Base-by-base conservation (phyloP, 2,888 invertebrate species). In the Pilophorus perplexus region DNA sequence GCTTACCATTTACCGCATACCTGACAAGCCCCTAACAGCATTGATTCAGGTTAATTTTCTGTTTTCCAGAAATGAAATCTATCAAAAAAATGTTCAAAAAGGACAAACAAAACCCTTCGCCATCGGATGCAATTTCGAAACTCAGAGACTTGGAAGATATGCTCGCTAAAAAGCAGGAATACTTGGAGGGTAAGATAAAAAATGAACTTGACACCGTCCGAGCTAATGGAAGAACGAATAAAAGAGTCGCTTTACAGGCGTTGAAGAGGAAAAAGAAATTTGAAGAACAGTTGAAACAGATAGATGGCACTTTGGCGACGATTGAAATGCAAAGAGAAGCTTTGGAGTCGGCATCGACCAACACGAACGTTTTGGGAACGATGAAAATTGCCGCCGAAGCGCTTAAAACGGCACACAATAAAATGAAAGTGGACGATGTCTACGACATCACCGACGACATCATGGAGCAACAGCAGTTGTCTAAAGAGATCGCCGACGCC, bases 391-490 rank as follows among this genome's bases (percentile, higher is more conserved):
- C 98, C 1, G 94, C 97, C 0, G 93, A 94, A 76, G 96, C 98
- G 2, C 84, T 99, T 74, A 96, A 97, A 79, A 81, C 87, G 60
- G 95, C 97, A 10, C 97, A 99, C 78, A 89, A 97, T 78, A 89
- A 96, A 76, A 88, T 91, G 84, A 93, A 97, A 78, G 91, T 96
- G 44, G 96, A 97, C 80, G 89, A 97, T 81, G 97, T 99, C 0
- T 98, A 99, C 77, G 95, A 98, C 74, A 89, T 99, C 80, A 97
- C 99, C 96, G 99, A 99, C 76, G 98, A 99, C 74, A 95, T 99
- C 72, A 96, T 95, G 2, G 99, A 99, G 75, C 98, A 98, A 79
- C 97, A 98, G 79, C 97, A 98, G 77, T 89, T 99, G 55, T 95
- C 97, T 1, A 89, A 88, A 73, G 99, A 99, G 84, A 98, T 99